These are phyloP conservation scores for Drosophila erecta DNA, from an alignment of 1,140 invertebrate species.

Conservation along the genomic window DNA sequence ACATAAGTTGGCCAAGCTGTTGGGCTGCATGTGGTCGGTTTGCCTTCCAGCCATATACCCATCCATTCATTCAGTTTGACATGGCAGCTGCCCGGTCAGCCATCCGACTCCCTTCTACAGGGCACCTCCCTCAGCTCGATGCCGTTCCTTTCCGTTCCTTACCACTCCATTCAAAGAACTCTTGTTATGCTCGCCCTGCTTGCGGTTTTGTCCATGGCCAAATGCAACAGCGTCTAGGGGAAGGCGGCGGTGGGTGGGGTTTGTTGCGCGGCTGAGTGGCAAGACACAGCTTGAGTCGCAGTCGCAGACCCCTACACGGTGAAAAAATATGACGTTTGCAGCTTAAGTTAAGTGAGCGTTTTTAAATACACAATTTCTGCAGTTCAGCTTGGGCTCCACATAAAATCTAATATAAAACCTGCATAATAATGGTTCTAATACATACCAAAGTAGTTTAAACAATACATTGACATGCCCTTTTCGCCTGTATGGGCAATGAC, in stretches of 20 bases:
- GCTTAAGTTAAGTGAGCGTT: too few relatives aligned
- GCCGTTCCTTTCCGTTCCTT: conserved; percentile 7
- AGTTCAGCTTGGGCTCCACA: too few relatives aligned
- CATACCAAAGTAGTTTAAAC: too few relatives aligned
- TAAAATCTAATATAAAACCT: too few relatives aligned
- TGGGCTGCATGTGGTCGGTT: conserved; percentile 65
- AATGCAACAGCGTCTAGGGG: conserved; percentile 62
- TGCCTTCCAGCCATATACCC: conserved; percentile 33
- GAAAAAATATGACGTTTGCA: not conserved
- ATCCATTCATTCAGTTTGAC: conserved; percentile 71
- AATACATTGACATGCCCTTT: not conserved
- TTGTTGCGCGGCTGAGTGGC: conserved; percentile 20
- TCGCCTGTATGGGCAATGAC: conserved; percentile 7
- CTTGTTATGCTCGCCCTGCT: conserved; percentile 60
- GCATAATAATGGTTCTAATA: too few relatives aligned
- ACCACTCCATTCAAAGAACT: conserved; percentile 37
- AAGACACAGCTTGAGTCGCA: conserved; percentile 23
- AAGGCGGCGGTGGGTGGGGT: conserved; percentile 18
- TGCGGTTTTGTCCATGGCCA: conserved; percentile 43
- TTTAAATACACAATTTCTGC: too few relatives aligned
- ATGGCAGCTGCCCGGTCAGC: conserved; percentile 68
- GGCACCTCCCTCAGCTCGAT: conserved; percentile 3
- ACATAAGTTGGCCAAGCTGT: conserved; percentile 50
- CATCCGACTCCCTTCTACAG: conserved; percentile 5
- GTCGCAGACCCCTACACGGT: conserved; percentile 3